Evolutionary conservation across 2,888 invertebrate genomes (phyloP).

Genomic region (Cheilosia soror): DNA sequence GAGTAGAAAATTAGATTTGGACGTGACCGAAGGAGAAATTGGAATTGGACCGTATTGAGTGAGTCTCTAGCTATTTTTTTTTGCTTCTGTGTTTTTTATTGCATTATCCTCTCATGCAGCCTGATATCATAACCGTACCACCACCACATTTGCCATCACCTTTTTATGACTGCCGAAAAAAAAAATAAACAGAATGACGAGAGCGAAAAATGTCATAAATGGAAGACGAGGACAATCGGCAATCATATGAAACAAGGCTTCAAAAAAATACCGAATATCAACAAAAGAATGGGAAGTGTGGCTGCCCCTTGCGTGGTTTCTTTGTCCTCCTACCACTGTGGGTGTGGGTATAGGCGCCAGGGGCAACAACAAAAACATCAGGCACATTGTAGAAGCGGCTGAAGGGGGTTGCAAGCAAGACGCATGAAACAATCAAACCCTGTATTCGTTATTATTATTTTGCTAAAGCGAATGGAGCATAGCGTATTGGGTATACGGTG

Average conservation of each 20-base stretch:
- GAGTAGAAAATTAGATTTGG: slow-evolving; percentile 64
- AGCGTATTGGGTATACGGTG: neutral
- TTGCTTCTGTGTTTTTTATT: slow-evolving; percentile 15
- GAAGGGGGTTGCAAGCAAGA: neutral
- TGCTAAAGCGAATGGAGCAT: slow-evolving; percentile 12
- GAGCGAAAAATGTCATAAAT: slow-evolving; percentile 29
- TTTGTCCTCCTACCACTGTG: neutral
- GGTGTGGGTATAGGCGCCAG: slow-evolving; percentile 32
- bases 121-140: slow-evolving; percentile 39
- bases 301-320: slow-evolving; percentile 29
- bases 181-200: neutral
- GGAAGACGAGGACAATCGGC: slow-evolving; percentile 41
- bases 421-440: slow-evolving; percentile 31
- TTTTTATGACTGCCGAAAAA: slow-evolving; percentile 27
- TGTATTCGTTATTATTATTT: slow-evolving; percentile 55
- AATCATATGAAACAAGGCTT: slow-evolving; percentile 32
- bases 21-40: slow-evolving; percentile 72
- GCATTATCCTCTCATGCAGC: slow-evolving; percentile 28
- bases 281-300: slow-evolving; percentile 8
- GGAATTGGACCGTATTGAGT: slow-evolving; percentile 58
- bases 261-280: neutral
- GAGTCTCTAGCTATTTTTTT: slow-evolving; percentile 15
- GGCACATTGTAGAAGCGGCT: neutral
- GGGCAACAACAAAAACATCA: slow-evolving; percentile 17
- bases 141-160: slow-evolving; percentile 4